Base-by-base conservation (phyloP, 1,140 invertebrate genomes). In the Hesperophylax magnus region DNA sequence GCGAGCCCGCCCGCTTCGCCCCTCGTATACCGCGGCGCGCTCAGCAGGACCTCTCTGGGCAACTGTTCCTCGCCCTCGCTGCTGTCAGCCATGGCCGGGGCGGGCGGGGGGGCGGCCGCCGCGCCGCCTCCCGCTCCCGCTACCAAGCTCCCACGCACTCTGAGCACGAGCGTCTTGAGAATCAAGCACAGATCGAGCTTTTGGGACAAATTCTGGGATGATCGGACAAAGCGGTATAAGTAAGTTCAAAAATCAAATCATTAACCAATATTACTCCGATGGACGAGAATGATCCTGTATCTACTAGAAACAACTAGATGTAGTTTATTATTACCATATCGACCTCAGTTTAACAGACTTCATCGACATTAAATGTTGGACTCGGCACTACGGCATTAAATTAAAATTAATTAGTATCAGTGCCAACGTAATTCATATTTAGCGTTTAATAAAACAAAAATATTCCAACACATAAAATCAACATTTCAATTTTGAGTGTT, bases 161-260 rank as follows among this genome's bases (percentile, higher is more conserved):
- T 96, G 52, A 95, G 94, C 85, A 95, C 95, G 65, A 95, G 94
- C 79, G 94, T 94, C 31, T 90, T 96, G 22, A 90, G 95, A 79
- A 93, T 96, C 86, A 94, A 92, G 88, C 92, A 91, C 86, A 91
- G 92, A 82, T 93, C 91, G 81, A 93, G 92, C 54, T 96, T 96
- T 86, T 96, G 95, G 95, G 95, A 96, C 84, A 95, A 96, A 84
- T 94, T 95, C 86, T 95, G 93, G 91, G 92, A 94, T 81, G 92
- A 94, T 77, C 90, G 92, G 79, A 92, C 90, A 60, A 92, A 92
- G 81, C 88, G 93, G n/a, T 58, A n/a, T 58, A 58, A n/a, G 56
- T 58, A 58, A 58, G 56, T 58, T 58, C 20, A 47, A 47, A 6
- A 0, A 11, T 9, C 1, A 47, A 14, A 14, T 47, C 8, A 47